These are phyloP conservation scores for Pangasius sanitwongsei DNA, from an alignment of 2,797 vertebrate genomes.

Conservation along the genomic window DNA sequence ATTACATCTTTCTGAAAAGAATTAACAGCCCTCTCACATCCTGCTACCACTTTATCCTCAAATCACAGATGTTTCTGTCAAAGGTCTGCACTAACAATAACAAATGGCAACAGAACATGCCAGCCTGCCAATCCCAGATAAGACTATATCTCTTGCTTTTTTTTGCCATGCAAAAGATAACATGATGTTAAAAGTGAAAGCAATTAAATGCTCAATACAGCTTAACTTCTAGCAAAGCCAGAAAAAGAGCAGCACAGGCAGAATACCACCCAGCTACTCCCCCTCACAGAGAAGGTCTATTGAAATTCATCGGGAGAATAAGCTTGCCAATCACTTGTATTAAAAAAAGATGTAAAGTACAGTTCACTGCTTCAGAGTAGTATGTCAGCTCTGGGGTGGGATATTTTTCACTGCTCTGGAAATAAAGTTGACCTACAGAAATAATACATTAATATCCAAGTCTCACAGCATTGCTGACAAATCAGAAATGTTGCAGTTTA, in stretches of 20 bases:
- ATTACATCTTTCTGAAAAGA: conserved; percentile 64
- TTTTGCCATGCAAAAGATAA: conserved; percentile 50
- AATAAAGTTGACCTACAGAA: too few relatives aligned
- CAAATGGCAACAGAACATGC: conserved; percentile 29
- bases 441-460: too few relatives aligned
- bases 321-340: too few relatives aligned
- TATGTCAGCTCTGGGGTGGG: too few relatives aligned
- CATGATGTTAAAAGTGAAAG: conserved; percentile 53
- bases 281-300: too few relatives aligned
- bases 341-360: too few relatives aligned
- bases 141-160: conserved; percentile 60
- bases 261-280: conserved; percentile 5
- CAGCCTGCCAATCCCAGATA: conserved; percentile 69
- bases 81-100: conserved; percentile 59
- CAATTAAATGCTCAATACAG: conserved; percentile 65
- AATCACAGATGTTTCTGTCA: conserved; percentile 79
- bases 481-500: too few relatives aligned
- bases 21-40: conserved; percentile 67
- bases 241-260: conserved; percentile 56
- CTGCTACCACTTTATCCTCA: conserved; percentile 71
- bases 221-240: conserved; percentile 60
- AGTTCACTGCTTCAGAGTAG: too few relatives aligned
- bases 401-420: too few relatives aligned
- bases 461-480: too few relatives aligned
- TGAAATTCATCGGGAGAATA: too few relatives aligned